Conservation (phyloP, 2,797 vertebrate genomes). For the Sebastes diaconus region DNA sequence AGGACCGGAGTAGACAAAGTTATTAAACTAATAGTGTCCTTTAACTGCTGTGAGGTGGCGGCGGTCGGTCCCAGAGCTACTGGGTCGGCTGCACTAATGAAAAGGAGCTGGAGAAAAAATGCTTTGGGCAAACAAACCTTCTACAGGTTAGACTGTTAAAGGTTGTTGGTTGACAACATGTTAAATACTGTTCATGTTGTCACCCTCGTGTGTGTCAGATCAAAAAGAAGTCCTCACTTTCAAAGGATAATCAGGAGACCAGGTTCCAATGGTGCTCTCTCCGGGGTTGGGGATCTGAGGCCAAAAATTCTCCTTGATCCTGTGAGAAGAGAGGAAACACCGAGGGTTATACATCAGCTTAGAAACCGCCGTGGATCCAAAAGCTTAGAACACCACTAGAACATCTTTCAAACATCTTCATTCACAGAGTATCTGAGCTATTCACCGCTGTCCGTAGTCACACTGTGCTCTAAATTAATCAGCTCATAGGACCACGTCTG, state of each 20-base stretch:
- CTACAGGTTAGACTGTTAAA: neutral
- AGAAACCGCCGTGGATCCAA: neutral
- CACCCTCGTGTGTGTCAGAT: neutral
- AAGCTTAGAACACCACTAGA: neutral
- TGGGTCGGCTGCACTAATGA: neutral
- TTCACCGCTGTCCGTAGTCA: too few species aligned
- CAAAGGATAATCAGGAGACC: conserved; percentile 90
- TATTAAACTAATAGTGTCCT: neutral
- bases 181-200: neutral
- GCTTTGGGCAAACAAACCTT: neutral
- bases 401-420: neutral
- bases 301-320: conserved; percentile 94
- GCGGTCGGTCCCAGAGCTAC: neutral
- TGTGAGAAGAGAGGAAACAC: conserved; percentile 55
- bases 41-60: too few species aligned
- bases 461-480: neutral
- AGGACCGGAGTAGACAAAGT: neutral
- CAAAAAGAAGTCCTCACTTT: conserved; percentile 80
- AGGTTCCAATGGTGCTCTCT: conserved; percentile 93
- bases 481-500: neutral
- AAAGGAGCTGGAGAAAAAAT: neutral
- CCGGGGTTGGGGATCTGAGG: conserved; percentile 94
- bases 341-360: neutral
- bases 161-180: neutral
- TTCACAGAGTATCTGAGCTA: neutral